Conservation (phyloP, 2,797 vertebrate species). For the Microchirus variegatus region DNA sequence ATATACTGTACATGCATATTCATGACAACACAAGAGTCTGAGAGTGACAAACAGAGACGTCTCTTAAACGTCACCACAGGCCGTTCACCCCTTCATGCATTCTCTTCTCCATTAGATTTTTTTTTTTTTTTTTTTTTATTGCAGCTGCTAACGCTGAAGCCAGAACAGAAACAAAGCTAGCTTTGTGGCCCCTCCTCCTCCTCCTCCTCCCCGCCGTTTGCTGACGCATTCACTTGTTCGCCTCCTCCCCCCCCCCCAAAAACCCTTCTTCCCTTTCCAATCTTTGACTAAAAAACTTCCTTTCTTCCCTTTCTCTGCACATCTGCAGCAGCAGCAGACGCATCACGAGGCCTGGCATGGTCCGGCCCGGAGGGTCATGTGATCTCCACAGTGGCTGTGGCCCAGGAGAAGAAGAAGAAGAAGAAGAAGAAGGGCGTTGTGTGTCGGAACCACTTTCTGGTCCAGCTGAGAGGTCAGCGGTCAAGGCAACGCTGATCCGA, state of each 20-base stretch:
- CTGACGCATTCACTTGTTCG: slow-evolving; percentile 78
- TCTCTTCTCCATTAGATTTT: slow-evolving; percentile 63
- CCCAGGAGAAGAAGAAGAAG: slow-evolving; percentile 61
- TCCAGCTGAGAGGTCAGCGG: slow-evolving; percentile 69
- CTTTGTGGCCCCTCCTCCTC: slow-evolving; percentile 73
- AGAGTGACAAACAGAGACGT: slow-evolving; percentile 76
- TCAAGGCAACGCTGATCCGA: slow-evolving; percentile 64
- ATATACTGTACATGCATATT: slow-evolving; percentile 10
- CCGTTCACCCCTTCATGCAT: slow-evolving; percentile 61
- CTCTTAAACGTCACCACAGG: slow-evolving; percentile 68
- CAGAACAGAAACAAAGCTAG: slow-evolving; percentile 79
- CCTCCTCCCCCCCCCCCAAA: slow-evolving; percentile 51
- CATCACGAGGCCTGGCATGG: slow-evolving; percentile 76
- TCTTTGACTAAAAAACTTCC: slow-evolving; percentile 73
- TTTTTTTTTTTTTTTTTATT: slow-evolving; percentile 76
- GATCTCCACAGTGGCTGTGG: slow-evolving; percentile 59
- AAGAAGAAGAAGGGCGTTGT: slow-evolving; percentile 66
- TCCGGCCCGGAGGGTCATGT: slow-evolving; percentile 67
- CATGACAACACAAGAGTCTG: slow-evolving; percentile 4
- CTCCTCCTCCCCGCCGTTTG: slow-evolving; percentile 61
- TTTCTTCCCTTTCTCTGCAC: slow-evolving; percentile 70
- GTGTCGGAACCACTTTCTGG: slow-evolving; percentile 59
- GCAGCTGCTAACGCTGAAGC: slow-evolving; percentile 84
- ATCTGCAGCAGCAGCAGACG: slow-evolving; percentile 72
- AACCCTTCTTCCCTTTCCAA: slow-evolving; percentile 66